These are phyloP conservation scores for Sorex araneus DNA, from an alignment of 2,113 vertebrate genomes.

Conservation along the genomic window DNA sequence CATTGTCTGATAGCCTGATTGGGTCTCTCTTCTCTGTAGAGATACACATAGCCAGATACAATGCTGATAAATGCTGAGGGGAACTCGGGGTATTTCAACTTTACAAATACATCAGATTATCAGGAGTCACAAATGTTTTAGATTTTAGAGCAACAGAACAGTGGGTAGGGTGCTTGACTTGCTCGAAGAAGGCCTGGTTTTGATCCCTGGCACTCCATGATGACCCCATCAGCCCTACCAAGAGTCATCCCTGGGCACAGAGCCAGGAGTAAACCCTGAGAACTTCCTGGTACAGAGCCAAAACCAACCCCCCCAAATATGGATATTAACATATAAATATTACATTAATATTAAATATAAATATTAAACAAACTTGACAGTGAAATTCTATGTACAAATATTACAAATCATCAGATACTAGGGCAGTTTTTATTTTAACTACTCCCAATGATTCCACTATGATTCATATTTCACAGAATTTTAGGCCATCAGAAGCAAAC, in stretches of 20 bases:
- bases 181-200: too few species aligned
- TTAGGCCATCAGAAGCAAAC: conserved; percentile 16
- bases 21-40: background rate
- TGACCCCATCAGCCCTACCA: too few species aligned
- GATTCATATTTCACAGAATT: conserved; percentile 32
- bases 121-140: background rate
- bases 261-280: too few species aligned
- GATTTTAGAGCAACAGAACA: background rate
- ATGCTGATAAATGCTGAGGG: background rate
- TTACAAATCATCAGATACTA: background rate
- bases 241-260: too few species aligned
- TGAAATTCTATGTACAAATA: conserved; percentile 17
- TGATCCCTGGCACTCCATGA: too few species aligned
- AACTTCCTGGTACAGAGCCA: too few species aligned
- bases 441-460: background rate
- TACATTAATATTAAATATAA: background rate
- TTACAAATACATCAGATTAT: conserved; percentile 25
- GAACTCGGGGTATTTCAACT: background rate
- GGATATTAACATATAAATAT: too few species aligned
- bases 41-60: background rate
- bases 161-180: too few species aligned
- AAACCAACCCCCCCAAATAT: too few species aligned
- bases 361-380: background rate
- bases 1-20: background rate
- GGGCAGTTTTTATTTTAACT: background rate